A percentile compares a stretch with the other conserved stretches of the same genome.
These are phyloP conservation scores for Pissodes strobi DNA, from an alignment of 1,140 invertebrate species.

Conservation along the genomic window DNA sequence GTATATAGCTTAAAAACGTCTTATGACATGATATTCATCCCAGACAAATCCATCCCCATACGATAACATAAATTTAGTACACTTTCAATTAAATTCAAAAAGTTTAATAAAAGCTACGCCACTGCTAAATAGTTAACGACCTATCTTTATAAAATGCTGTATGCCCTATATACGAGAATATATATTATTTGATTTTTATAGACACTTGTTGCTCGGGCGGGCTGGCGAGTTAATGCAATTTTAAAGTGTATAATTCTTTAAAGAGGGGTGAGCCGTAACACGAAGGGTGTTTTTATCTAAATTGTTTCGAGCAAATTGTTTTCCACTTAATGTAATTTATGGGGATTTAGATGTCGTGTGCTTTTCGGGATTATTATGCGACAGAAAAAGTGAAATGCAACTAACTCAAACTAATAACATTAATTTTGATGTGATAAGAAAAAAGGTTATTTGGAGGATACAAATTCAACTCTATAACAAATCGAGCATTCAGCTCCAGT, in stretches of 20 bases:
- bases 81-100: too few species aligned
- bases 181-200: conserved; percentile 50
- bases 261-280: conserved; percentile 34
- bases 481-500: too few species aligned
- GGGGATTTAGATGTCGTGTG: not conserved
- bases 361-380: not conserved
- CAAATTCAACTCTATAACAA: too few species aligned
- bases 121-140: conserved; percentile 28
- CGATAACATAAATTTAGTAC: too few species aligned
- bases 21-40: too few species aligned
- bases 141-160: conserved; percentile 25
- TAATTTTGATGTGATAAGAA: too few species aligned
- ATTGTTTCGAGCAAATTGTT: conserved; percentile 25
- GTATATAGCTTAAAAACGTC: too few species aligned
- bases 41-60: too few species aligned
- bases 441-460: too few species aligned
- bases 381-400: too few species aligned
- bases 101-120: not conserved
- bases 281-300: conserved; percentile 30
- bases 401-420: too few species aligned
- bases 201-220: conserved; percentile 47
- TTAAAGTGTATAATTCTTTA: conserved; percentile 44
- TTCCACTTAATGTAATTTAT: conserved; percentile 24
- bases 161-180: conserved; percentile 22
- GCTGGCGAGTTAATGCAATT: conserved; percentile 40